These are phyloP conservation scores for Arizona elegans DNA, from an alignment of 2,113 vertebrate species.

Conservation along the genomic window DNA sequence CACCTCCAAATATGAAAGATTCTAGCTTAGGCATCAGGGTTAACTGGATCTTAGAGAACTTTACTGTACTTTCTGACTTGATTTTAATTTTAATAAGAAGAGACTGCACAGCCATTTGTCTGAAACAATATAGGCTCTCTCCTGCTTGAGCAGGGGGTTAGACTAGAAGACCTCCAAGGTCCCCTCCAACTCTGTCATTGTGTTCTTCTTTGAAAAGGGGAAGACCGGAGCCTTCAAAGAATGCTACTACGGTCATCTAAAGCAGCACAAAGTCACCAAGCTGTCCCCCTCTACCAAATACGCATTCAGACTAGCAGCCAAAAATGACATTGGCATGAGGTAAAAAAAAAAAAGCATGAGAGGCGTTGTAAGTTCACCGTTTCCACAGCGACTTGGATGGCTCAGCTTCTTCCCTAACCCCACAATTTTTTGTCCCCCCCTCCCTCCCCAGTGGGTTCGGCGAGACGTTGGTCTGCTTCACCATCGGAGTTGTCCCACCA, in stretches of 20 bases:
- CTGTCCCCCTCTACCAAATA: constrained; percentile 76
- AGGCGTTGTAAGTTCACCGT: fast-evolving
- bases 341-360: constrained; percentile 21
- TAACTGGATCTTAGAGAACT: background rate
- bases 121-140: background rate
- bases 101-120: background rate
- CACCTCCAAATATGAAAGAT: no score
- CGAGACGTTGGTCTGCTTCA: constrained; percentile 68
- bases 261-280: constrained; percentile 76
- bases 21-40: background rate
- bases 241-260: constrained; percentile 76
- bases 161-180: background rate
- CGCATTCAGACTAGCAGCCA: constrained; percentile 77
- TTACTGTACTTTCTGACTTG: background rate
- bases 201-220: constrained; percentile 58
- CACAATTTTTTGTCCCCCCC: background rate
- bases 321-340: constrained; percentile 79
- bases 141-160: background rate
- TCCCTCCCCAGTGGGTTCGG: constrained; percentile 70
- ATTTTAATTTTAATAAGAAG: background rate
- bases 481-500: constrained; percentile 66
- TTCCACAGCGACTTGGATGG: background rate
- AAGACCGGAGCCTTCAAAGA: constrained; percentile 74
- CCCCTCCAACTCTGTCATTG: background rate
- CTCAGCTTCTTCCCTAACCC: background rate